Conservation (phyloP, 1,140 invertebrate species). For the Drosophila oshimai region DNA sequence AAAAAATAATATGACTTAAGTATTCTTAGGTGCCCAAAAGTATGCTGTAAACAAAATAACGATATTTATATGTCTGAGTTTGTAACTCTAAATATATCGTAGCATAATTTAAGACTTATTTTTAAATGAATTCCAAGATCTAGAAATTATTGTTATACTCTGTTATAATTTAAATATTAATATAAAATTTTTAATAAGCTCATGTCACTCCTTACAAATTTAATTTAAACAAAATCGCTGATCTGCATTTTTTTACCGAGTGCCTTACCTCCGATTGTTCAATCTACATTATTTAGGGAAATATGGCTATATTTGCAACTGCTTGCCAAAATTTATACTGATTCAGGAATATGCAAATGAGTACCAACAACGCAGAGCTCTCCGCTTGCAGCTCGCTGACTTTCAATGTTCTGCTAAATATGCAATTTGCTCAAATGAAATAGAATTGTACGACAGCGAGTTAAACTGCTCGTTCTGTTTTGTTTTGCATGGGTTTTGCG, state of each 20-base stretch:
- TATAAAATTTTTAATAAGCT: too few relatives aligned
- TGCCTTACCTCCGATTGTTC: background rate
- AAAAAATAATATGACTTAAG: too few relatives aligned
- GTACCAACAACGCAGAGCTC: background rate
- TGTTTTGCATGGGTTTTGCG: constrained; percentile 2
- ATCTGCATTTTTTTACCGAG: background rate
- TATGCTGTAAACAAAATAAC: too few relatives aligned
- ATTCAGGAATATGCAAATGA: constrained; percentile 50
- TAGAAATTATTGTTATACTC: too few relatives aligned
- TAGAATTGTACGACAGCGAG: constrained; percentile 26
- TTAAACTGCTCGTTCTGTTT: constrained; percentile 10
- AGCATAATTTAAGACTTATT: too few relatives aligned
- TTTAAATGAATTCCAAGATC: too few relatives aligned
- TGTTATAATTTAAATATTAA: too few relatives aligned
- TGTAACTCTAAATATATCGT: too few relatives aligned
- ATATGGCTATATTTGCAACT: constrained; percentile 19
- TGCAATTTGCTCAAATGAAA: constrained; percentile 61
- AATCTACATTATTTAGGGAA: constrained; percentile 12
- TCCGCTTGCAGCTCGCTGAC: background rate
- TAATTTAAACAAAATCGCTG: too few relatives aligned
- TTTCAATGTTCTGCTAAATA: constrained; percentile 31
- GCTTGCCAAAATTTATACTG: constrained; percentile 21
- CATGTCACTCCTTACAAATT: too few relatives aligned
- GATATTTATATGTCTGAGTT: too few relatives aligned
- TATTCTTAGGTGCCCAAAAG: too few relatives aligned